Base-by-base conservation (phyloP, 2,113 vertebrate genomes). In the Lipotes vexillifer region DNA sequence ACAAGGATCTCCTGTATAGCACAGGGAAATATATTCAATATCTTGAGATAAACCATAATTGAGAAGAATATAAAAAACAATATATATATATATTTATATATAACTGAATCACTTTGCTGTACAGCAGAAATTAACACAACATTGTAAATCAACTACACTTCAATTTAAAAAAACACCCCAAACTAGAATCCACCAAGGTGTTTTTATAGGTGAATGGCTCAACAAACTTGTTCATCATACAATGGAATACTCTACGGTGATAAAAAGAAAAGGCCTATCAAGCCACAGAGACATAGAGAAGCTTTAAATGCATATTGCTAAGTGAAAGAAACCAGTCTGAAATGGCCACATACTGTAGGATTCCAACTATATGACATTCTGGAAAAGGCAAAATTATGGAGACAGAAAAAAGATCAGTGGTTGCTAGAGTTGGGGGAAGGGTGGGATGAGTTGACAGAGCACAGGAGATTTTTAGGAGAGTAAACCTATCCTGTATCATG, bases 401-500 rank as follows among this genome's bases (percentile, higher is more conserved):
- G n/a, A 31, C n/a, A 44, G 29, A 8, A 1, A 2, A 44, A 59
- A 63, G 55, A 46, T 9, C 61, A 1, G 6, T 1, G 44, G 52
- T 9, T 2, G 2, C 75, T 41, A 21, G 44, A 10, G 72, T 0
- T 2, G 44, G 44, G 27, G 69, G 33, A 44, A 49, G 36, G 52
- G 68, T 14, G 31, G 21, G 36, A 3, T 29, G 36, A 21, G 3
- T 2, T 3, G 31, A 11, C 1, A 20, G 66, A n/a, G 18, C 63
- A 1, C 20, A 9, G 78, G 20, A 36, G 41, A 27, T 3, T 46
- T 49, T 59, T 3, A 59, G 88, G 87, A 57, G 36, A 29, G 68
- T 8, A 57, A 77, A 33, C 14, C n/a, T 8, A 0, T 8, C 29
- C 61, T n/a, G 31, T 1, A 0, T 0, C 27, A 36, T 0, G 29